Evolutionary conservation across 1,140 invertebrate species (phyloP).

Genomic region (Ceratitis capitata): DNA sequence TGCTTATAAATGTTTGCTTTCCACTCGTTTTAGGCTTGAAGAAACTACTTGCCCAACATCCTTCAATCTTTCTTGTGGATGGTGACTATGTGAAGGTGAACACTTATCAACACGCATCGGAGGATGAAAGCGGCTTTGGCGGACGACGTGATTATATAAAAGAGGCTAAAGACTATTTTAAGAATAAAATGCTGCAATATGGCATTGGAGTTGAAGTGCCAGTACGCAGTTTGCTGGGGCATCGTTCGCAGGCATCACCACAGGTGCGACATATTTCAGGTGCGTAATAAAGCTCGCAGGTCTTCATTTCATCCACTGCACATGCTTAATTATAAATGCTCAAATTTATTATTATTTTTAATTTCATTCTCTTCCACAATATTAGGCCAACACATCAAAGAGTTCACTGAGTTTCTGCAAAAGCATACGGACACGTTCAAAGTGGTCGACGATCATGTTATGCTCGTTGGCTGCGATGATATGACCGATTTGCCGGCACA

Average conservation of each 20-base stretch:
- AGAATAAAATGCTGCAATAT: constrained; percentile 88
- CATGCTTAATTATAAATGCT: not conserved
- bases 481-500: constrained; percentile 69
- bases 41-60: constrained; percentile 91
- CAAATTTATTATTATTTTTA: not conserved
- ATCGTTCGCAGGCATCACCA: constrained; percentile 92
- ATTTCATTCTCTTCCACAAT: not conserved
- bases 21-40: constrained; percentile 73
- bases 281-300: constrained; percentile 17
- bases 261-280: constrained; percentile 94
- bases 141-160: constrained; percentile 86
- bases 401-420: constrained; percentile 90
- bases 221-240: constrained; percentile 91
- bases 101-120: constrained; percentile 72
- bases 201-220: constrained; percentile 90
- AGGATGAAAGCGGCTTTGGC: constrained; percentile 67
- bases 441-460: constrained; percentile 85
- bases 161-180: constrained; percentile 95
- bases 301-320: too few species aligned
- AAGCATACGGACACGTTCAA: constrained; percentile 88
- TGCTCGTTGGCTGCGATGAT: constrained; percentile 71
- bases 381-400: constrained; percentile 86
- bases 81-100: constrained; percentile 92
- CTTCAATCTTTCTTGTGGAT: constrained; percentile 89
- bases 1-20: too few species aligned